Evolutionary conservation across 2,113 vertebrate genomes (phyloP).

Genomic region (Gallinago paraguaiae): DNA sequence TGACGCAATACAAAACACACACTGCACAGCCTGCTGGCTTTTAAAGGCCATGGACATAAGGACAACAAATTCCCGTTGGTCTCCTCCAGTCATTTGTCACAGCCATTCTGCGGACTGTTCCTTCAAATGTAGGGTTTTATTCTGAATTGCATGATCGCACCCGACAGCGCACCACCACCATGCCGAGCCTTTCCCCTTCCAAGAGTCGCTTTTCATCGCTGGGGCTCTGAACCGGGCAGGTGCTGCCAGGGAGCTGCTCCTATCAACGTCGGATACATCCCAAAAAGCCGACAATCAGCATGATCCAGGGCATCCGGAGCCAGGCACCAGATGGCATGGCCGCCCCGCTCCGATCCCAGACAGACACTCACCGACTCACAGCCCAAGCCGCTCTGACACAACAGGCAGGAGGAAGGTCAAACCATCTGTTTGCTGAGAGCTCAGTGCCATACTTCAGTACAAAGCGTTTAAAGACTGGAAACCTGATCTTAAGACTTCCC

Average conservation of each 20-base stretch:
- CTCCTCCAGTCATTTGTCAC: background rate
- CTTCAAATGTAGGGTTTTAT: background rate
- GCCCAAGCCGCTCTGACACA: background rate
- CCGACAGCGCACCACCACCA: fast-evolving
- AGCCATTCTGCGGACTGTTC: background rate
- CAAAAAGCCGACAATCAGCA: background rate
- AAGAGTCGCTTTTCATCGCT: background rate
- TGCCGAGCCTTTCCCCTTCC: background rate
- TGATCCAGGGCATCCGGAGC: fast-evolving
- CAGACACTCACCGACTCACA: background rate
- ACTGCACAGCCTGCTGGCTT: background rate
- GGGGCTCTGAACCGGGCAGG: background rate
- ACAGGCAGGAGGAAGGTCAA: background rate
- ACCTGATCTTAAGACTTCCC: background rate
- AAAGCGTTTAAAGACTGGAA: background rate
- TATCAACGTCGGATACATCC: fast-evolving
- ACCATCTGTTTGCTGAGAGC: background rate
- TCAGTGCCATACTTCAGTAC: background rate
- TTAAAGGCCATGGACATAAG: background rate
- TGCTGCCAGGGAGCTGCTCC: background rate
- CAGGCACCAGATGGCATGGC: background rate
- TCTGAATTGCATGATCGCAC: background rate
- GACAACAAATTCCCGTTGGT: background rate
- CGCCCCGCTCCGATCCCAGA: background rate
- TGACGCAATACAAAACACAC: background rate